Conservation (phyloP, 2,797 vertebrate genomes). For the Gymnodraco acuticeps region DNA sequence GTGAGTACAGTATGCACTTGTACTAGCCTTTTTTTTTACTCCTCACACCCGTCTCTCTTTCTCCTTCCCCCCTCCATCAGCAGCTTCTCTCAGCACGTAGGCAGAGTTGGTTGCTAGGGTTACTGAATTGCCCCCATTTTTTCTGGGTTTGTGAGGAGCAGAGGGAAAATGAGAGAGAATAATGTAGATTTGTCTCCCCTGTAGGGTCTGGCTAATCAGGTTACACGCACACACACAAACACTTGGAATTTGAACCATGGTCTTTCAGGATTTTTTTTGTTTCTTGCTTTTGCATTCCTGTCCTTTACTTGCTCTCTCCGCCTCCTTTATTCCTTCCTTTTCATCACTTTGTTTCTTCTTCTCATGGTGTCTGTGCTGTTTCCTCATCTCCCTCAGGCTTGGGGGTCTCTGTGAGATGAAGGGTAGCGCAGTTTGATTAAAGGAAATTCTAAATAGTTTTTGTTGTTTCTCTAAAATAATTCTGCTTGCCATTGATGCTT, state of each 20-base stretch:
- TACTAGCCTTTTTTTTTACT: constrained; percentile 45
- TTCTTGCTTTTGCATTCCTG: constrained; percentile 16
- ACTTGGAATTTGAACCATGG: constrained; percentile 39
- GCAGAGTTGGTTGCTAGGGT: constrained; percentile 82
- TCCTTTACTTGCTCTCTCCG: constrained; percentile 27
- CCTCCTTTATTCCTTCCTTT: constrained; percentile 32
- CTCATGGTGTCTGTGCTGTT: constrained; percentile 39
- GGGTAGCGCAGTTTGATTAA: constrained; percentile 21
- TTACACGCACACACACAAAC: constrained; percentile 47
- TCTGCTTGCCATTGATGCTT: constrained; percentile 16
- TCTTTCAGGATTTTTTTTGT: constrained; percentile 28
- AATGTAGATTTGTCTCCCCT: constrained; percentile 78
- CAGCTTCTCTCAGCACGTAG: constrained; percentile 71
- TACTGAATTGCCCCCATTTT: constrained; percentile 83
- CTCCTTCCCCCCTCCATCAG: constrained; percentile 69
- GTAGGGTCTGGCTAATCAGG: constrained; percentile 77
- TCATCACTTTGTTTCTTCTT: constrained; percentile 25
- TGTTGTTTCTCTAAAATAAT: constrained; percentile 35
- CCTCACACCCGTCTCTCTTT: constrained; percentile 35
- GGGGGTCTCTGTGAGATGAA: constrained; percentile 13
- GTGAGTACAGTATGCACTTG: constrained; percentile 39
- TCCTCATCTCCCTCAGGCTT: constrained; percentile 45
- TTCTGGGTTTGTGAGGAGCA: constrained; percentile 74
- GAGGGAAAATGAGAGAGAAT: constrained; percentile 74
- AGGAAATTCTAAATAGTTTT: constrained; percentile 23